Evolutionary conservation across 35 echinoderm and acorn worm species (phyloP), one percentile per base, ranked within the genome.

Genomic region (Ophioderma brevispina): DNA sequence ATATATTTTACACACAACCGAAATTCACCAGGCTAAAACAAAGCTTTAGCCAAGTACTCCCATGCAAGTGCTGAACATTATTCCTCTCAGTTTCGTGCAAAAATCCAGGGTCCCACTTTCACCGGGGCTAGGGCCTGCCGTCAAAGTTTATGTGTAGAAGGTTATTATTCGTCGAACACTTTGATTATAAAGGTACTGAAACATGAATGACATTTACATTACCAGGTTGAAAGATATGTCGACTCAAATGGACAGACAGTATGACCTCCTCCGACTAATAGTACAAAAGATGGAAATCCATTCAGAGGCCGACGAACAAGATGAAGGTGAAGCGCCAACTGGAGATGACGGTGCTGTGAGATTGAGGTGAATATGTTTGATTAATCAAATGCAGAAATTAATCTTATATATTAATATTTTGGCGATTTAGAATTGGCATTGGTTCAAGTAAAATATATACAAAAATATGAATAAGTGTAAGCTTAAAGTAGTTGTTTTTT

Each of bases 271-370:
- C 13, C 86, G 90, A 31, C 90, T 98, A 0, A 98, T 98, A 33
- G 87, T 98, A 1, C 96, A 98, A 87, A 98, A 98, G 84, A 98
- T 98, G 96, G 96, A 98, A 36, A 98, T 98, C 19, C 87, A 86
- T 18, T 89, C 86, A 18, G 96, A 98, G 82, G 96, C 93, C 5
- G 96, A 98, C 36, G 96, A 98, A 23, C 87, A 87, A 39, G 96
- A 98, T 75, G 96, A 98, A 75, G 96, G 96, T 13, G 88, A 80
- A 32, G 83, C 81, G 2, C 94, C 94, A 19, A 35, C 39, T 23
- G 40, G 18, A 18, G 76, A 34, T 38, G 49, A 14, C 36, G 76
- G 33, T 11, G 46, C 8, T 8, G 21, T 52, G 21, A 8, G 46
- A 21, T 21, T 52, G 46, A 52, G 46, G 46, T 52, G 21, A 52